These are phyloP conservation scores for Pachyramphus minor DNA, from an alignment of 2,113 vertebrate genomes.

Conservation along the genomic window DNA sequence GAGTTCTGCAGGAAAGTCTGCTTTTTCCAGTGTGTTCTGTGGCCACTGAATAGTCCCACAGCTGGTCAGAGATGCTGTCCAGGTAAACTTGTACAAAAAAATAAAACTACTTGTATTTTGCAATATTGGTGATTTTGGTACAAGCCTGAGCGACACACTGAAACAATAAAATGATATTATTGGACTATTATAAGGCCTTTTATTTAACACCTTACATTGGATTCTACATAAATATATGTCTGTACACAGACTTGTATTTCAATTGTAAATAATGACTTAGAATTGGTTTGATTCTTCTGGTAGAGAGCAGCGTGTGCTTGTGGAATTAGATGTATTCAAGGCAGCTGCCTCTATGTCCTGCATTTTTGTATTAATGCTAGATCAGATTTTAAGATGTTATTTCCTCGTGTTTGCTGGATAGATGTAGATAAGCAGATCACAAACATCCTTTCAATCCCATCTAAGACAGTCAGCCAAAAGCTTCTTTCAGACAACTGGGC, in stretches of 20 bases:
- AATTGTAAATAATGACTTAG: neutral
- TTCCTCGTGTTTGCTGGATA: neutral
- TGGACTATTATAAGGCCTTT: neutral
- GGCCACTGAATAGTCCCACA: neutral
- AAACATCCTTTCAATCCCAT: neutral
- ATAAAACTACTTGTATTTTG: neutral
- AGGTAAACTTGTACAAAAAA: neutral
- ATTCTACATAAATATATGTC: neutral
- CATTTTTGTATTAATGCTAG: neutral
- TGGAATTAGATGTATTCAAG: neutral
- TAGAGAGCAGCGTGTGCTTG: accelerated
- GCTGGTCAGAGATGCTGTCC: accelerated
- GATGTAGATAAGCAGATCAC: neutral
- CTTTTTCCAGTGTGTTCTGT: neutral
- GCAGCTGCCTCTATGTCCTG: neutral
- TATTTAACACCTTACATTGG: neutral
- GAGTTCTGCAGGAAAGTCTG: neutral
- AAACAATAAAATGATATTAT: neutral
- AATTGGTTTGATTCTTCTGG: neutral
- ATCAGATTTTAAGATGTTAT: neutral
- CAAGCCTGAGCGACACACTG: neutral
- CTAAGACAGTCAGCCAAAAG: neutral
- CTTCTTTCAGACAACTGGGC: neutral
- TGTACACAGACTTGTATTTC: neutral
- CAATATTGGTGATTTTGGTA: neutral